Evolutionary conservation across 2,888 invertebrate species (phyloP).

Genomic region (Acrocyrtus sp.): DNA sequence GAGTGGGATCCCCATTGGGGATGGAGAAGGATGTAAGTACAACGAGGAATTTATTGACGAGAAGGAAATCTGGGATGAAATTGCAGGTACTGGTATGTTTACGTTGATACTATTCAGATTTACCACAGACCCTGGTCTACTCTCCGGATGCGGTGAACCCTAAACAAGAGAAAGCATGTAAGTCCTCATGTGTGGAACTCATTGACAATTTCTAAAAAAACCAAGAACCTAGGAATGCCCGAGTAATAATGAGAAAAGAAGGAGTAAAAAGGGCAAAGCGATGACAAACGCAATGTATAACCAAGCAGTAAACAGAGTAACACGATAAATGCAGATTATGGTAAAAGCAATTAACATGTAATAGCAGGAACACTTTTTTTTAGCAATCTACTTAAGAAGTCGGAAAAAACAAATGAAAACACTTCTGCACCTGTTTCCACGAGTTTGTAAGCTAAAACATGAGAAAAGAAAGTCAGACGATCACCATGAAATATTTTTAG

Average conservation of each 20-base stretch:
- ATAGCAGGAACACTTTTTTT: too few species aligned
- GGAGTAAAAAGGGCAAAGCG: too few species aligned
- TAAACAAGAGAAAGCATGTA: conserved; percentile 29
- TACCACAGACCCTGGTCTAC: conserved; percentile 54
- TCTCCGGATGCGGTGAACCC: conserved; percentile 62
- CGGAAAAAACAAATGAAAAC: conserved; percentile 30
- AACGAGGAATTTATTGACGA: conserved; percentile 61
- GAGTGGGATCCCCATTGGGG: conserved; percentile 34
- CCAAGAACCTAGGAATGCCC: too few species aligned
- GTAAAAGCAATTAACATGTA: too few species aligned
- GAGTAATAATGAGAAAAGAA: too few species aligned
- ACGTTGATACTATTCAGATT: conserved; percentile 58
- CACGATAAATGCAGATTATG: too few species aligned
- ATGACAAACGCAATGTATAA: too few species aligned
- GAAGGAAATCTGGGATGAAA: conserved; percentile 59
- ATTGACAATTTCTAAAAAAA: too few species aligned
- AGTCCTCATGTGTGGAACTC: too few species aligned
- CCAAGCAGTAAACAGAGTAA: too few species aligned
- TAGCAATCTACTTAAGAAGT: too few species aligned
- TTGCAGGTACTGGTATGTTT: conserved; percentile 51
- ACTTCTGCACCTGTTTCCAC: conserved; percentile 50
- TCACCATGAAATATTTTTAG: conserved; percentile 7
- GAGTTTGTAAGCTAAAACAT: conserved; percentile 51
- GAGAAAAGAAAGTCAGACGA: conserved; percentile 34
- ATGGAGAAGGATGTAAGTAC: conserved; percentile 46